Evolutionary conservation across 2,888 invertebrate species (phyloP), one percentile per base, ranked within the genome.

Genomic region (Scaptomyza parva): DNA sequence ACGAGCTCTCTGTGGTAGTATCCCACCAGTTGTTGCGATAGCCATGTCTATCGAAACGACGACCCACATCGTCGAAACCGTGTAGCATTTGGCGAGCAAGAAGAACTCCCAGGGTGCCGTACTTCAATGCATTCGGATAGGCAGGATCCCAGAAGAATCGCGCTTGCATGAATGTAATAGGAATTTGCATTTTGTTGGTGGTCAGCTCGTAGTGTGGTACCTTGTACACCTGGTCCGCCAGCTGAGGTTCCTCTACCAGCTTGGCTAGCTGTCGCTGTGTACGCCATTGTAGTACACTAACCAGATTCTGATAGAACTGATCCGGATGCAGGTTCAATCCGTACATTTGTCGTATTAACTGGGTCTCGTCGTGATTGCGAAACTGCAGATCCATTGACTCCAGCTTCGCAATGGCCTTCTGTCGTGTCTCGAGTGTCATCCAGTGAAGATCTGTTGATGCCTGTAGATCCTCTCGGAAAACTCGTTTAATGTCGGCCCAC

Each of bases 1-100:
- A 89, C 0, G 75, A 71, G 2, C 45, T 59, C 17, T 88, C 87
- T 2, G 90, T 86, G 7, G 63, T 62, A 1, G 58, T 28, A 47
- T 90, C 90, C 90, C 90, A 91, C 91, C 90, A 90, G 11, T 79
- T 76, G 14, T 88, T 90, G 9, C 81, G 75, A 22, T 88, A 78
- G 18, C 90, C 89, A 43, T 85, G 75, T 0, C 84, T 77, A 45
- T 91, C 91, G 39, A 81, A 91, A 11, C 78, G 88, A 7, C 88
- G 78, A 0, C 91, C 91, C 6, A 79, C 60, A 0, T 83, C 82
- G 52, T 91, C 91, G 54, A 91, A 91, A 5, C 88, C 91, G 37
- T 88, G 89, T 2, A 90, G 64, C 80, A 91, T 85, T 70, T 91
- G 89, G 14, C 90, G 88, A 0, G 90, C 91, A 5, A 90, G 62